phyloP scores from a whole-genome alignment of 2,113 vertebrate species.

The Peromyscus polionotus region DNA sequence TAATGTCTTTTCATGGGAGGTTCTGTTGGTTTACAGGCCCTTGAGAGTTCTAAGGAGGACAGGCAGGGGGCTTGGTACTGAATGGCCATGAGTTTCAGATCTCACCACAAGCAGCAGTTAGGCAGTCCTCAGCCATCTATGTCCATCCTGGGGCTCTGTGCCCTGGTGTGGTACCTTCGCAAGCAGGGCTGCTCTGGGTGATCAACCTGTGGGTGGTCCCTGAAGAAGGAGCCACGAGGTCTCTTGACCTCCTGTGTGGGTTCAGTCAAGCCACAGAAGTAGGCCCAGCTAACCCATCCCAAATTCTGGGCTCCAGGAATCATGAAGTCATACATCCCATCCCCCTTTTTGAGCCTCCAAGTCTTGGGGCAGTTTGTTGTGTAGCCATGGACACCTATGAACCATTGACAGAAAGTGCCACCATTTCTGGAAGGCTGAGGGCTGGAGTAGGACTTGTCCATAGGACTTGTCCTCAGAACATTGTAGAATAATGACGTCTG shows the following conservation, averaged over 20 bases:
- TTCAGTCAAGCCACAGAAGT: too few relatives aligned
- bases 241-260: background rate
- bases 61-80: background rate
- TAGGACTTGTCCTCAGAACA: too few relatives aligned
- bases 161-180: fast-evolving
- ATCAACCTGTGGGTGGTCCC: background rate
- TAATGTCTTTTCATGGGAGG: background rate
- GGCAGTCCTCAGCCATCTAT: background rate
- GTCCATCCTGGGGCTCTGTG: background rate
- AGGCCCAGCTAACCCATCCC: background rate
- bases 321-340: background rate
- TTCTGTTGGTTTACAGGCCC: background rate
- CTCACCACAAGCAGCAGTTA: too few relatives aligned
- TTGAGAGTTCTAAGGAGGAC: background rate
- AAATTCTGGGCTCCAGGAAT: background rate
- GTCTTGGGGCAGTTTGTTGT: background rate
- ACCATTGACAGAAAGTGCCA: background rate
- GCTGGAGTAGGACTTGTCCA: too few relatives aligned
- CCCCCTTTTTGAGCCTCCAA: background rate
- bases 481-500: background rate
- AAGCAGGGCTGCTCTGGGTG: background rate
- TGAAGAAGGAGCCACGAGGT: background rate
- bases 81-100: background rate
- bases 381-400: background rate
- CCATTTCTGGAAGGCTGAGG: background rate